Conservation (phyloP, 2,113 vertebrate species). For the Anser brachyrhynchus region DNA sequence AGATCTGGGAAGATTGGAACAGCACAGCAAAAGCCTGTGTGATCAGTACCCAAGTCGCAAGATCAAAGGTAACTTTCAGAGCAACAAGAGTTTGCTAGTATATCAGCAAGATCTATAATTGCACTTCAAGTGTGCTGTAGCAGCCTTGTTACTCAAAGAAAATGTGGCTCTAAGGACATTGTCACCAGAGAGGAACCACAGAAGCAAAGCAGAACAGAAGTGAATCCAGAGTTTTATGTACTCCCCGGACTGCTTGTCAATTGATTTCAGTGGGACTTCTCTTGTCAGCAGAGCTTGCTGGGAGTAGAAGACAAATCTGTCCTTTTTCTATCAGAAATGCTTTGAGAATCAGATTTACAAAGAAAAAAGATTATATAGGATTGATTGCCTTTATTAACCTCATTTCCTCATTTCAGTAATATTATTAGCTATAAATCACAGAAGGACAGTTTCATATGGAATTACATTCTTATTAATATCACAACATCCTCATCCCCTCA, state of each 20-base stretch:
- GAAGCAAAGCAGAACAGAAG: not conserved
- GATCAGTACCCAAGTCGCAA: not conserved
- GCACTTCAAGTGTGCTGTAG: not conserved
- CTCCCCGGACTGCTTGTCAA: not conserved
- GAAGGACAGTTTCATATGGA: slow-evolving; percentile 6
- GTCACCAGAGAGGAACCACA: not conserved
- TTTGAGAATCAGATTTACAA: slow-evolving; percentile 20
- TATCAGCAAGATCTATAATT: not conserved
- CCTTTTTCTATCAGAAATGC: slow-evolving; percentile 19
- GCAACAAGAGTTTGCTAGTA: not conserved
- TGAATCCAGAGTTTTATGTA: not conserved
- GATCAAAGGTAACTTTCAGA: not conserved
- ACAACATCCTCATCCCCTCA: not conserved
- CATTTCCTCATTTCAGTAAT: slow-evolving; percentile 29
- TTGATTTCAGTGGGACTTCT: not conserved
- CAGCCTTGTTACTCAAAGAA: not conserved
- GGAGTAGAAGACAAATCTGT: not conserved
- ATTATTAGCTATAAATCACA: slow-evolving; percentile 56
- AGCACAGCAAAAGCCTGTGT: not conserved
- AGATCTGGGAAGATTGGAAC: not conserved
- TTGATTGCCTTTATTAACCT: slow-evolving; percentile 55
- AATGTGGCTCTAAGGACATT: not conserved
- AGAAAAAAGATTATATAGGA: not conserved
- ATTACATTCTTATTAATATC: slow-evolving; percentile 42
- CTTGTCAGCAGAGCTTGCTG: not conserved